Evolutionary conservation across 2,888 invertebrate species (phyloP).

Genomic region (Pterobdella sp.): DNA sequence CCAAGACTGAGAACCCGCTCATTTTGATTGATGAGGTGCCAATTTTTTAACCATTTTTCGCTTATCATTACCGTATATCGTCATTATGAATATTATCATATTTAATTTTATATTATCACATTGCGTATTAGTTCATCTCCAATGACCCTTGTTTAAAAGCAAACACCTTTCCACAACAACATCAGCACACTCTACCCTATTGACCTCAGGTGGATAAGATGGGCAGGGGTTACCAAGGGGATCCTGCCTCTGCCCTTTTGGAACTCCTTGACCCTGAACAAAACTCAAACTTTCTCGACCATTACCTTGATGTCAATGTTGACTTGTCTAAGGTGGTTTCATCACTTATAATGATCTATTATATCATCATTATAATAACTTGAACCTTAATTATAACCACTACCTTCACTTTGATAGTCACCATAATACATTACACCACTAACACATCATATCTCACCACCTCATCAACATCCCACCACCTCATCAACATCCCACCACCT

Average conservation of each 20-base stretch:
- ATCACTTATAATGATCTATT: not conserved
- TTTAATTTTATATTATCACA: not conserved
- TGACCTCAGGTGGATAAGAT: constrained; percentile 55
- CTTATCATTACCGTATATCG: not conserved
- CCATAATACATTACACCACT: not conserved
- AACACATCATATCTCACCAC: constrained; percentile 6
- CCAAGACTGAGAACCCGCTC: constrained; percentile 91
- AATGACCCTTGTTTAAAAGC: not conserved
- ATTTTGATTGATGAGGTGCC: constrained; percentile 92
- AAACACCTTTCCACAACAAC: not conserved
- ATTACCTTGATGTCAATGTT: constrained; percentile 93
- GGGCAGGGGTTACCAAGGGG: constrained; percentile 80
- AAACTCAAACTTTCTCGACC: constrained; percentile 93
- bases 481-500: not conserved
- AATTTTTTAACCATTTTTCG: not conserved
- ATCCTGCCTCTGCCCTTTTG: constrained; percentile 90
- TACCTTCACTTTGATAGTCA: not conserved
- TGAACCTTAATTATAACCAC: not conserved
- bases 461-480: not conserved
- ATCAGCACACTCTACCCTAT: not conserved
- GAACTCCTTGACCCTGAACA: constrained; percentile 98
- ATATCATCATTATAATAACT: not conserved
- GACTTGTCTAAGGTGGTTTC: constrained; percentile 74
- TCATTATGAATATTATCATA: not conserved
- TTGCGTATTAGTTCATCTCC: not conserved